Conservation (phyloP, 2,797 vertebrate genomes). For the Numenius phaeopus region DNA sequence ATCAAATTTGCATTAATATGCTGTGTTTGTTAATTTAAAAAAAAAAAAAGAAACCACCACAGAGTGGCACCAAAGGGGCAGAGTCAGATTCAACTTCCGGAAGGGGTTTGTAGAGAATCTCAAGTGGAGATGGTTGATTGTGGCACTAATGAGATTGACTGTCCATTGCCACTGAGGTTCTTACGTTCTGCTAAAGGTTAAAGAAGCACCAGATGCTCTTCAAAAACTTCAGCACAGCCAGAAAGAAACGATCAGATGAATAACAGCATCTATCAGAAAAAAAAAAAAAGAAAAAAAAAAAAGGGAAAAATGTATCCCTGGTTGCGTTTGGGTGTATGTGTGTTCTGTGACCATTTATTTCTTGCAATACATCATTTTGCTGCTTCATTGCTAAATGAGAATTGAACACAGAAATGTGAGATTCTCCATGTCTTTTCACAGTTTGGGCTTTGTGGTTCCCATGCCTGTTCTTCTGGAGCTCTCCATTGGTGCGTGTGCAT, state of each 20-base stretch:
- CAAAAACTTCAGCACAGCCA: slow-evolving; percentile 61
- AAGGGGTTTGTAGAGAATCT: slow-evolving; percentile 27
- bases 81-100: slow-evolving; percentile 35
- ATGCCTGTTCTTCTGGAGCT: slow-evolving; percentile 57
- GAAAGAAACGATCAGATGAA: slow-evolving; percentile 36
- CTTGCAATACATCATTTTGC: slow-evolving; percentile 32
- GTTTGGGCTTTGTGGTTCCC: slow-evolving; percentile 26
- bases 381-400: slow-evolving; percentile 50
- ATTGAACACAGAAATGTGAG: slow-evolving; percentile 13
- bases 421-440: not conserved
- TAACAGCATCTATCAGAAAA: slow-evolving; percentile 22
- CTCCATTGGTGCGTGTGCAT: not conserved
- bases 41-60: not conserved
- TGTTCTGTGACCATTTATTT: slow-evolving; percentile 66
- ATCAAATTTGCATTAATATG: slow-evolving; percentile 69
- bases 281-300: not conserved
- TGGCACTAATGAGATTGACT: slow-evolving; percentile 14
- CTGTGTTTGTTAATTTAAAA: slow-evolving; percentile 77
- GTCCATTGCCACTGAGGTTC: slow-evolving; percentile 44
- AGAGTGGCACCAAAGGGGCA: slow-evolving; percentile 55
- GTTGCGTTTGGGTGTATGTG: slow-evolving; percentile 32
- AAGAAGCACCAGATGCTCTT: slow-evolving; percentile 46
- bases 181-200: slow-evolving; percentile 17
- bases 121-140: slow-evolving; percentile 17
- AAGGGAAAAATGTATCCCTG: slow-evolving; percentile 19